Conservation (phyloP, 2,888 invertebrate species). For the Zhengitettix transpicula region DNA sequence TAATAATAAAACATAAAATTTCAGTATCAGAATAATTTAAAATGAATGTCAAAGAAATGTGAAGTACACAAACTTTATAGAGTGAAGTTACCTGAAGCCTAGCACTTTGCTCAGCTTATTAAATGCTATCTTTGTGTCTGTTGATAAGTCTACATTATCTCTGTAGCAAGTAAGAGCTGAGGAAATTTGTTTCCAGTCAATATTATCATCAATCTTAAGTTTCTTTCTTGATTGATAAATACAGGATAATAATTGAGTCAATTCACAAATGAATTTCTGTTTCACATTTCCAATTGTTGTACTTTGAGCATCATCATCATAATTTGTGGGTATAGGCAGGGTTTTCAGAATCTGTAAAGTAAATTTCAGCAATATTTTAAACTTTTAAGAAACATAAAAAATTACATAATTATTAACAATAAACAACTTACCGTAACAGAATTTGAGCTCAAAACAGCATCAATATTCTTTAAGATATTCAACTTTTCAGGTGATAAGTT, state of each 20-base stretch:
- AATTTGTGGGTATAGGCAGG: neutral
- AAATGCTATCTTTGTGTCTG: constrained; percentile 29
- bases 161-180: constrained; percentile 24
- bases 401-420: too few species aligned
- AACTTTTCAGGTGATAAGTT: constrained; percentile 20
- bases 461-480: constrained; percentile 14
- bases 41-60: too few species aligned
- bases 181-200: constrained; percentile 28
- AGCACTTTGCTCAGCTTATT: constrained; percentile 28
- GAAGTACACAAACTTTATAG: too few species aligned
- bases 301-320: constrained; percentile 1
- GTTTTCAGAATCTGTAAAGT: neutral
- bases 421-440: too few species aligned
- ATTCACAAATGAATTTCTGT: constrained; percentile 36
- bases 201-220: constrained; percentile 19
- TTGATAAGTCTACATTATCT: constrained; percentile 23
- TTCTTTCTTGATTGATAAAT: constrained; percentile 32
- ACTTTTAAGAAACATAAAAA: too few species aligned
- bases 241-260: constrained; percentile 35
- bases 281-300: constrained; percentile 23
- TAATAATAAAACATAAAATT: too few species aligned
- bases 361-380: too few species aligned
- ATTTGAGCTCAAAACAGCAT: too few species aligned
- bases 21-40: too few species aligned
- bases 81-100: constrained; percentile 16